Conservation (phyloP, 2,888 invertebrate species). For the Camponotus fellah region DNA sequence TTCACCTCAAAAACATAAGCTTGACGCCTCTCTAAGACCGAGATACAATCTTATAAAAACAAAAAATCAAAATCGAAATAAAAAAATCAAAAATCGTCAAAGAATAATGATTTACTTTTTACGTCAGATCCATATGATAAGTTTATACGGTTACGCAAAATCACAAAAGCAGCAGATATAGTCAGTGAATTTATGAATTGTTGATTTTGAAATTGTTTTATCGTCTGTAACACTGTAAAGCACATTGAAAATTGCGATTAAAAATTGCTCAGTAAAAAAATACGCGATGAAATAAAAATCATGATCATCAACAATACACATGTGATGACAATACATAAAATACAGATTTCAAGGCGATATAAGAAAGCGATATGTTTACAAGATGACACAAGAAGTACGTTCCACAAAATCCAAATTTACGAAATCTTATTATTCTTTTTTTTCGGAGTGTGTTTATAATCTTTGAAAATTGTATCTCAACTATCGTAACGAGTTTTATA, state of each 20-base stretch:
- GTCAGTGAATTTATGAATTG: neutral
- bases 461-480: neutral
- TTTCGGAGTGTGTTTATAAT: neutral
- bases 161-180: neutral
- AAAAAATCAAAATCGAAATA: neutral
- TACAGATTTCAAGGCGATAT: neutral
- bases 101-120: neutral
- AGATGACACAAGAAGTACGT: neutral
- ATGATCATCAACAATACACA: neutral
- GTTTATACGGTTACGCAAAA: neutral
- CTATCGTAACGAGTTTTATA: neutral
- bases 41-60: neutral
- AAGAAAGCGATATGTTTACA: too few relatives aligned
- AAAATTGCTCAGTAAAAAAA: conserved; percentile 4
- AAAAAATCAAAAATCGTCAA: neutral
- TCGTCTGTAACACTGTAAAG: neutral
- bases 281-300: neutral
- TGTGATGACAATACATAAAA: too few relatives aligned
- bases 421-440: neutral
- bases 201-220: neutral
- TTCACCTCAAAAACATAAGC: neutral
- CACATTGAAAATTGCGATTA: neutral
- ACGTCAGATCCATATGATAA: neutral
- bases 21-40: neutral
- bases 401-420: neutral